Conservation (phyloP, 2,113 vertebrate species). For the Brachypodius melanocephalos region DNA sequence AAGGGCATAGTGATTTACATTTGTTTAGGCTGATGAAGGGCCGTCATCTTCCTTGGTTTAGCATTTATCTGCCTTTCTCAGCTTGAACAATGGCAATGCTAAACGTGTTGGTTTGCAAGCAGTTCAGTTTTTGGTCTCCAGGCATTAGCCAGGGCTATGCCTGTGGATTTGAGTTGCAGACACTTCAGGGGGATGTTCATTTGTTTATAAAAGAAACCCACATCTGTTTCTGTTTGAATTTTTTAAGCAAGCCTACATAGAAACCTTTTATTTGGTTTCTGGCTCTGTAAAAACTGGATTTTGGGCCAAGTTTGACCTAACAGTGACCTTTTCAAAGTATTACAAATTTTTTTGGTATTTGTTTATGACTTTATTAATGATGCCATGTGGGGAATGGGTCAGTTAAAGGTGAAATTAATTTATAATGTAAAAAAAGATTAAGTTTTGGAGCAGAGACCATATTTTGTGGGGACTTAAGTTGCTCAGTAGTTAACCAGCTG, state of each 20-base stretch:
- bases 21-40: constrained; percentile 45
- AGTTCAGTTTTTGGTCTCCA: not conserved
- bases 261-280: constrained; percentile 45
- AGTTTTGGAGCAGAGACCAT: not conserved
- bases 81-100: constrained; percentile 32
- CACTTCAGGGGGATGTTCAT: constrained; percentile 62
- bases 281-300: constrained; percentile 16
- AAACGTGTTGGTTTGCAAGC: not conserved
- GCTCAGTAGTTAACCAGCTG: not conserved
- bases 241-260: constrained; percentile 32
- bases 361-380: constrained; percentile 45
- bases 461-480: not conserved
- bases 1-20: constrained; percentile 15
- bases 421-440: not conserved
- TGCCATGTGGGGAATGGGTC: constrained; percentile 29
- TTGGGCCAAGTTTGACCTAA: constrained; percentile 58
- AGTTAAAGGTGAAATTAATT: constrained; percentile 42
- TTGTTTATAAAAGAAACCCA: constrained; percentile 59
- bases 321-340: constrained; percentile 48
- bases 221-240: constrained; percentile 65
- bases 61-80: constrained; percentile 12
- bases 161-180: constrained; percentile 34
- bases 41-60: constrained; percentile 9
- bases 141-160: not conserved
- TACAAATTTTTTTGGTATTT: constrained; percentile 46